phyloP scores from a whole-genome alignment of 2,113 vertebrate species.

The Oncorhynchus keta region DNA sequence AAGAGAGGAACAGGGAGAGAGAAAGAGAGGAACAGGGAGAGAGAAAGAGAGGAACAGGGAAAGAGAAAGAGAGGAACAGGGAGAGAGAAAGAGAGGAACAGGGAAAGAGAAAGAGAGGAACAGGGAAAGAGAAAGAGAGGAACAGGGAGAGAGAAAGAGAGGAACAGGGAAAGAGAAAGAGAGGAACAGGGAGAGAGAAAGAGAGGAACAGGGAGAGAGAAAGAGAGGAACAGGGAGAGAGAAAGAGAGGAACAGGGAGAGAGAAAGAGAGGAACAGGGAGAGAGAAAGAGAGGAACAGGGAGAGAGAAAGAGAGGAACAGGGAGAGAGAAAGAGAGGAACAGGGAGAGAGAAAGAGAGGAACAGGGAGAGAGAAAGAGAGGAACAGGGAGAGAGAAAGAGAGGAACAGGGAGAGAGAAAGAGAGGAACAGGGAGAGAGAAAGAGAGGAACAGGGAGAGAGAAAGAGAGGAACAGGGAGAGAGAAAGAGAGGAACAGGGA shows the following conservation, averaged over 20 bases:
- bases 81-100: background rate
- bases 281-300: constrained; percentile 34
- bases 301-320: constrained; percentile 31
- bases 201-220: background rate
- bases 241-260: constrained; percentile 33
- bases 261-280: constrained; percentile 36
- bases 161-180: too few species aligned
- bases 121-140: constrained; percentile 5
- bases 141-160: background rate
- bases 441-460: constrained; percentile 30
- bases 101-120: background rate
- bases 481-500: constrained; percentile 36
- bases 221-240: constrained; percentile 8
- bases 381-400: constrained; percentile 33
- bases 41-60: background rate
- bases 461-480: constrained; percentile 33
- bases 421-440: constrained; percentile 33
- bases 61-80: background rate
- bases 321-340: constrained; percentile 29
- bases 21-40: background rate
- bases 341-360: constrained; percentile 36
- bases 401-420: constrained; percentile 36
- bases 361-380: constrained; percentile 33
- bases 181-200: constrained; percentile 19
- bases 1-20: background rate